Evolutionary conservation across 2,113 vertebrate genomes (phyloP), one percentile per base, ranked within the genome.

Genomic region (Chroicocephalus ridibundus): DNA sequence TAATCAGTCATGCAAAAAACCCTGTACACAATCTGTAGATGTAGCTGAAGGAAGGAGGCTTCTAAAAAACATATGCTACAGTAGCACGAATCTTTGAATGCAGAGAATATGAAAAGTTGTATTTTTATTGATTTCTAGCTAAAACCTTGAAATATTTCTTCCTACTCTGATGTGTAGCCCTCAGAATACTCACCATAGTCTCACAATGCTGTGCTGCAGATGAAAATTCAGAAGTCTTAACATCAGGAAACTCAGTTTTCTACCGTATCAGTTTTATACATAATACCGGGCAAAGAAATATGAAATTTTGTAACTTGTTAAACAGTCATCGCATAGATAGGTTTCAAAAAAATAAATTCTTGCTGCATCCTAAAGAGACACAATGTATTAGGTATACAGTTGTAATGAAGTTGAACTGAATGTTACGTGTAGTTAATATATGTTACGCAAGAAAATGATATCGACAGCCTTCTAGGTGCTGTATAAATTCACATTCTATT

Each of bases 401-500:
- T 42, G 31, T 29, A 83, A 64, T 46, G 52, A 91, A 77, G 47
- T 8, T 75, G 69, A 95, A 91, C 4, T 87, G 68, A 83, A 54
- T 66, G 76, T 54, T 81, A 95, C 1, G 1, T 49, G 19, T 26
- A 88, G 31, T 71, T 74, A 88, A 72, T 47, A 15, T 13, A 42
- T 1, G 34, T 65, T 89, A 84, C 0, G 3, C 66, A 80, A 87
- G 44, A 82, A 88, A 92, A 65, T 20, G 4, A 1, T 55, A 92
- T 55, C 1, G 1, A 86, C 38, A 85, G 58, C 51, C 26, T 40
- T 44, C 38, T 47, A 92, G 27, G 22, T 38, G 31, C 46, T 62
- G 64, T 5, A 91, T 34, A 51, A 85, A 96, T 89, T 93, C 60
- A 92, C 26, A 89, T 65, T 82, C 64, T 75, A 75, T 77, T 94